Evolutionary conservation across 2,797 vertebrate genomes (phyloP), one percentile per base, ranked within the genome.

Genomic region (Eurystomus glaucurus): DNA sequence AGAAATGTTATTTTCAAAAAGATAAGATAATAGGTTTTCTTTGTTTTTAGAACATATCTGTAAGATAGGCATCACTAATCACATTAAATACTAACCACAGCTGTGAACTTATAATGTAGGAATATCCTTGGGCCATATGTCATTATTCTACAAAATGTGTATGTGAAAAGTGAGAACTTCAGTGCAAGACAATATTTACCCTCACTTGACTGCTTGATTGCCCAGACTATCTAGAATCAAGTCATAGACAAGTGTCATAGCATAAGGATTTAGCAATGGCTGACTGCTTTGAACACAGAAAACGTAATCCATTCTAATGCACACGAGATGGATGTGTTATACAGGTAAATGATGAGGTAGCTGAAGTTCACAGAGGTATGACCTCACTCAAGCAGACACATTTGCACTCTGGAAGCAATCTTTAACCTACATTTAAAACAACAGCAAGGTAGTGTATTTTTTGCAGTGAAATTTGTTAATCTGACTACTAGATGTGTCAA

Each of bases 381-480:
- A 79, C 51, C 45, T 80, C 29, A 33, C 55, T 75, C 33, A 86
- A 41, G 37, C 23, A 91, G 61, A 71, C 10, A 72, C 37, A 58
- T 85, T 68, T 85, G 61, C 4, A 3, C 60, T 55, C 64, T 37
- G 62, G 68, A 79, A 1, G 3, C 28, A 72, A 20, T 65, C 26
- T 25, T 81, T 70, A 88, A 87, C 72, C 61, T 72, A 69, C 64
- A 48, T 84, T 86, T 87, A 85, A 96, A 94, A 77, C 54, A 87
- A 78, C 26, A 78, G 9, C 52, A 39, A 83, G 19, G 37, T 48
- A 79, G 54, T 65, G 61, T 65, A 64, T 71, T 86, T 93, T 93
- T 91, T 61, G 31, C 11, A 20, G 25, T 61, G 31, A 55, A 95
- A 88, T 94, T 92, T 82, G 84, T 85, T 94, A 90, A 75, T 22